Base-by-base conservation (phyloP, 1,140 invertebrate genomes). In the Colletes latitarsis region DNA sequence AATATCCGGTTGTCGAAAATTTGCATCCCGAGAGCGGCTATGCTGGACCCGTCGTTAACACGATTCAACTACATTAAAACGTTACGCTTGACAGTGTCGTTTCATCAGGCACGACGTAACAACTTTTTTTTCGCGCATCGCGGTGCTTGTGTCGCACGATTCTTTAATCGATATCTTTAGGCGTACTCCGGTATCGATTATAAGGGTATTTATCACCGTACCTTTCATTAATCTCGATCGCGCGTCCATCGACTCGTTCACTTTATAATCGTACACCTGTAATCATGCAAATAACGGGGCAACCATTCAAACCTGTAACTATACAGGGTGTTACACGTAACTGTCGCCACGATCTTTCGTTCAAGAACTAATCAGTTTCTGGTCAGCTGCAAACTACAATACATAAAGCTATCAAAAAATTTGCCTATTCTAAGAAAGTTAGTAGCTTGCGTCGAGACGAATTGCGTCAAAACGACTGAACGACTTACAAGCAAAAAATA, bases 271-370 rank as follows among this genome's bases (percentile, higher is more conserved):
- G 66, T 69, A 78, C 49, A 55, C 64, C 74, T 85, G 53, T 82
- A 85, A 86, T 86, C 85, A 86, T 86, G 83, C 71, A 86, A 86
- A 86, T 86, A 41, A 58, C 74, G 9, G n/a, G 39, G 43, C 49
- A 57, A 19, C 39, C 43, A 75, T 82, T 82, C 30, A 77, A 72
- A 74, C 49, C 41, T 9, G 41, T 17, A 82, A 85, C 77, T 79
- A 30, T 30, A 30, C 30, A 30, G 30, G 30, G 30, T 30, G 30
- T 30, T 30, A 30, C 30, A 69, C 81, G 46, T 73, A 69, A 19
- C 64, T 58, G 30, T 30, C 30, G 30, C 30, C 30, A 30, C 30
- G 30, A 30, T 30, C 30, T 30, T 30, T 30, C 30, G 30, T 30
- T 1, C 30, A 30, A 30, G 30, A 30, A 30, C 30, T 30, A 30